phyloP scores from a whole-genome alignment of 2,888 invertebrate genomes.

The Ephialtes manifestator region DNA sequence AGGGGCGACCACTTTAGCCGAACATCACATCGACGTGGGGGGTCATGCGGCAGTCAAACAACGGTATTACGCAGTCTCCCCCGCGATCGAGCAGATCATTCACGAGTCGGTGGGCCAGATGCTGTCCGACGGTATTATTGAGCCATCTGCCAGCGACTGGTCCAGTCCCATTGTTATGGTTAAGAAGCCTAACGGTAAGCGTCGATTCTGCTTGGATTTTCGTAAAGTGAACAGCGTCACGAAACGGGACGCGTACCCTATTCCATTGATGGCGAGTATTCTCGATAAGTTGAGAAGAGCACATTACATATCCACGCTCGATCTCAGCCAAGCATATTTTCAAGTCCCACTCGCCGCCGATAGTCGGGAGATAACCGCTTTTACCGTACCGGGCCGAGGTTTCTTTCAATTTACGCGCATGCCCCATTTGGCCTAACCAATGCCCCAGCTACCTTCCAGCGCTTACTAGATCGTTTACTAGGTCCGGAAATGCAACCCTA shows the following conservation, averaged over 20 bases:
- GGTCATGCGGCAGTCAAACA: constrained; percentile 31
- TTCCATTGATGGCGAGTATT: constrained; percentile 72
- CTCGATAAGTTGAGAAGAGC: constrained; percentile 73
- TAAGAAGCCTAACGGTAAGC: neutral
- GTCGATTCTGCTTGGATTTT: constrained; percentile 27
- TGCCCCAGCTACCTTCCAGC: constrained; percentile 77
- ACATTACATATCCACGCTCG: constrained; percentile 69
- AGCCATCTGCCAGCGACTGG: constrained; percentile 16
- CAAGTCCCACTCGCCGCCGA: constrained; percentile 65
- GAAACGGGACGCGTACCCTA: constrained; percentile 66
- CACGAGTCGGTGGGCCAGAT: constrained; percentile 17
- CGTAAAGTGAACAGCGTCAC: constrained; percentile 74
- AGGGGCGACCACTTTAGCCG: neutral
- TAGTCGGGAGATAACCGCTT: constrained; percentile 75
- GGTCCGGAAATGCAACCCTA: constrained; percentile 65
- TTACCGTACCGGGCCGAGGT: constrained; percentile 74
- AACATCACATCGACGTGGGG: neutral
- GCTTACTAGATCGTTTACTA: constrained; percentile 75
- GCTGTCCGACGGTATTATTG: constrained; percentile 28
- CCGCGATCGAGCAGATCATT: constrained; percentile 8
- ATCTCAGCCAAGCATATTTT: constrained; percentile 68
- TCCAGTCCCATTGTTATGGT: constrained; percentile 40
- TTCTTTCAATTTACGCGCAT: constrained; percentile 77
- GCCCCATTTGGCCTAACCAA: constrained; percentile 76
- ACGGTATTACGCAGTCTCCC: constrained; percentile 23